These are phyloP conservation scores for Sthenelais limicola DNA, from an alignment of 2,888 invertebrate species.

Conservation along the genomic window DNA sequence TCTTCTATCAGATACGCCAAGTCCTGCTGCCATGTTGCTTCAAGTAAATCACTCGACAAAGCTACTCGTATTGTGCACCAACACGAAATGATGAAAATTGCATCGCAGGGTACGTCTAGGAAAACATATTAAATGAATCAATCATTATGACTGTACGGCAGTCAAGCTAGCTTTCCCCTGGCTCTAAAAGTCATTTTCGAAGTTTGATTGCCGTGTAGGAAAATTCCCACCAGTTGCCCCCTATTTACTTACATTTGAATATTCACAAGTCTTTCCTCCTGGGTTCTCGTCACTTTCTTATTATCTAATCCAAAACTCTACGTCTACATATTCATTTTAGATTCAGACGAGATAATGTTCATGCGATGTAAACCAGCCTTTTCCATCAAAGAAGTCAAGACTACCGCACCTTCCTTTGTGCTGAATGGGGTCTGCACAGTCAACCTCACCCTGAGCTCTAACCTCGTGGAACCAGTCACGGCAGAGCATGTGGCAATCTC, in stretches of 20 bases:
- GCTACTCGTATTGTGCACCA: conserved; percentile 84
- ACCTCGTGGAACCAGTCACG: conserved; percentile 28
- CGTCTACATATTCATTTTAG: neutral
- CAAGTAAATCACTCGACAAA: conserved; percentile 82
- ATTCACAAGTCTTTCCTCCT: no score
- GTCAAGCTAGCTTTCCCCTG: no score
- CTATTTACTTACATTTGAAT: no score
- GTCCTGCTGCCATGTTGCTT: conserved; percentile 85
- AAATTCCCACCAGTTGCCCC: no score
- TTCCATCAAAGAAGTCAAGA: neutral
- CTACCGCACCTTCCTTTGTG: conserved; percentile 4
- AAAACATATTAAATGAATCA: no score
- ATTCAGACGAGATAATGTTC: neutral
- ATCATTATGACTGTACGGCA: no score
- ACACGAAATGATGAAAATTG: conserved; percentile 78
- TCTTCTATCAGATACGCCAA: conserved; percentile 82
- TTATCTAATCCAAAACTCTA: no score
- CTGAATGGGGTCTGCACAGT: conserved; percentile 20
- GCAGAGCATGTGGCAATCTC: conserved; percentile 34
- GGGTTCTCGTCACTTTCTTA: no score
- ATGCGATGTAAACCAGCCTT: conserved; percentile 35
- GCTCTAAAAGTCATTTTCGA: no score
- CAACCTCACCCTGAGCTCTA: conserved; percentile 4
- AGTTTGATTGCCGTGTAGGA: no score
- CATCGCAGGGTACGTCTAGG: no score